Percentiles rank a stretch among this genome's conserved stretches.
Evolutionary conservation across 2,113 vertebrate species (phyloP).

Genomic region (Daubentonia madagascariensis): DNA sequence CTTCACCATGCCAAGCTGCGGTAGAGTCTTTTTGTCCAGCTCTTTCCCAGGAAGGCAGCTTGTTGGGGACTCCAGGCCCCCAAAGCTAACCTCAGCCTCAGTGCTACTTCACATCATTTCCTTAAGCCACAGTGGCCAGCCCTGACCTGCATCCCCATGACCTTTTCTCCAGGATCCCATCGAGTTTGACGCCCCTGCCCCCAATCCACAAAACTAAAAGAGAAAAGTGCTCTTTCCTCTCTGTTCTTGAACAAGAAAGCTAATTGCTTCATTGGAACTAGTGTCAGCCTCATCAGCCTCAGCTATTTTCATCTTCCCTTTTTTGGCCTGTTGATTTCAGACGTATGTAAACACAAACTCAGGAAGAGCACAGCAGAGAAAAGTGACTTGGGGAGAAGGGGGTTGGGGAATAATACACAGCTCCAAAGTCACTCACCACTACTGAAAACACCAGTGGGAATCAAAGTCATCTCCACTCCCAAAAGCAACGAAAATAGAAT

Average conservation of each 20-base stretch:
- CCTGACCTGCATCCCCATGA: neutral
- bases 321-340: neutral
- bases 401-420: neutral
- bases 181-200: no score
- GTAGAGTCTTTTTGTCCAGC: neutral
- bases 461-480: neutral
- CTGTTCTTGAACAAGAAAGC: slow-evolving; percentile 5
- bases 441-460: neutral
- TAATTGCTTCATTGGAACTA: neutral
- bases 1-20: no score
- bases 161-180: neutral
- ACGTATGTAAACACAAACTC: neutral
- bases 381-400: neutral
- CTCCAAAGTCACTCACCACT: neutral
- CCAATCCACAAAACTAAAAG: neutral
- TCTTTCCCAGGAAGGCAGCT: neutral
- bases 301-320: neutral
- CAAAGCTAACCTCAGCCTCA: neutral
- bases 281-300: neutral
- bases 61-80: neutral
- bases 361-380: neutral
- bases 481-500: neutral
- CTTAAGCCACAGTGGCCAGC: neutral
- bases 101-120: neutral
- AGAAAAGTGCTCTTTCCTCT: neutral